A percentile compares a stretch with the other conserved stretches of the same genome.
These are phyloP conservation scores for Falcunculus frontatus DNA, from an alignment of 2,113 vertebrate genomes.

Conservation along the genomic window DNA sequence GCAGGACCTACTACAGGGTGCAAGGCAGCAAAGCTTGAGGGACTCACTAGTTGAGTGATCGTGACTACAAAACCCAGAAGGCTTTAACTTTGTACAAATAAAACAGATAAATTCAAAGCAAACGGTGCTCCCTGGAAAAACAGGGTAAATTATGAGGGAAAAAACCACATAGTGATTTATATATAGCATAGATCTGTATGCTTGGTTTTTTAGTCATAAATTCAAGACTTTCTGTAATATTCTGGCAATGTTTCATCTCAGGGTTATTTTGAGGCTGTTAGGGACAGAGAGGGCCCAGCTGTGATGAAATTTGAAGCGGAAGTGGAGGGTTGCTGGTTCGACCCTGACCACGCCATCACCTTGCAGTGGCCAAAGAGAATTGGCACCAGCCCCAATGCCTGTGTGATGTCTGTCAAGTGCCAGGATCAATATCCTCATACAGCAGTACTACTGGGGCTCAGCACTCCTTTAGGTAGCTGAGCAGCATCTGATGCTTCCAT, in stretches of 20 bases:
- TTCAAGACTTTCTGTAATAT: background rate
- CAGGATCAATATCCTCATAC: background rate
- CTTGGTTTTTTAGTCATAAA: background rate
- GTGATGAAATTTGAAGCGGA: background rate
- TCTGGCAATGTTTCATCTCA: background rate
- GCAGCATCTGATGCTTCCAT: background rate
- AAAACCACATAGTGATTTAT: background rate
- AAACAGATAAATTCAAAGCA: background rate
- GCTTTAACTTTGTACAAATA: background rate
- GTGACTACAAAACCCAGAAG: background rate
- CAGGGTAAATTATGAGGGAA: background rate
- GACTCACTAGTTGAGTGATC: background rate
- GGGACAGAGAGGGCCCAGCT: background rate
- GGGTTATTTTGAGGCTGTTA: background rate
- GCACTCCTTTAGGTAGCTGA: background rate
- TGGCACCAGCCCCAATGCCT: accelerated
- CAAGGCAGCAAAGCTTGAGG: background rate
- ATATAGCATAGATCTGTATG: background rate
- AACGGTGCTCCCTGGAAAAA: background rate
- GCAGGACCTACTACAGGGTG: background rate
- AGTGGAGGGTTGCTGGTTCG: background rate
- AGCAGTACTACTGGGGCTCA: background rate
- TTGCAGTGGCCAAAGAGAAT: background rate
- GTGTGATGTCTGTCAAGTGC: background rate
- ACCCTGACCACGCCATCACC: accelerated